Percentiles rank a stretch among this genome's conserved stretches.
Evolutionary conservation across 2,797 vertebrate species (phyloP).

Genomic region (Coreius guichenoti): DNA sequence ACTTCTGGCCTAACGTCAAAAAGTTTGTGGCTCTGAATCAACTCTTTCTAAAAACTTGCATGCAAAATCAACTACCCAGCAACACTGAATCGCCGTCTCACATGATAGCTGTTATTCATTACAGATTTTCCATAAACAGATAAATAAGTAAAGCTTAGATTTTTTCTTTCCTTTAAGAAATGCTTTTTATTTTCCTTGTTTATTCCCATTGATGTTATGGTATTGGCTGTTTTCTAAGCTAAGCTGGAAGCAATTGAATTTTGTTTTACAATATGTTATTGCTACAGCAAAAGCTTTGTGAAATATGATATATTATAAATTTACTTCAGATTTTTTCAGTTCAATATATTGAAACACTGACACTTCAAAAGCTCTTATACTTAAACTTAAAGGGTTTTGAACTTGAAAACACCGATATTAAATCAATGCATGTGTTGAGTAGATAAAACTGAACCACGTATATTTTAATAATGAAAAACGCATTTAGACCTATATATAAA

Average conservation of each 20-base stretch:
- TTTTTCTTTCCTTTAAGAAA: not conserved
- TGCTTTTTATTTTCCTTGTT: not conserved
- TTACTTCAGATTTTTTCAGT: not conserved
- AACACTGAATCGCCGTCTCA: not conserved
- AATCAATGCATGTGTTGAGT: not conserved
- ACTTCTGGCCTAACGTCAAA: slow-evolving; percentile 28
- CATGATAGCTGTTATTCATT: slow-evolving; percentile 5
- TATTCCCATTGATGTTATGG: not conserved
- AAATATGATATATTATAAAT: slow-evolving; percentile 9
- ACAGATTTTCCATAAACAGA: slow-evolving; percentile 15
- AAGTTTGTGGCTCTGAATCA: slow-evolving; percentile 34
- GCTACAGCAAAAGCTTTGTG: slow-evolving; percentile 2
- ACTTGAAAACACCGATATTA: not conserved
- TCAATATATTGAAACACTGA: not conserved
- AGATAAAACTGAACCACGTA: not conserved
- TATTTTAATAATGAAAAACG: slow-evolving; percentile 9
- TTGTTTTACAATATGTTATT: not conserved
- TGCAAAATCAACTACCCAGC: slow-evolving; percentile 26
- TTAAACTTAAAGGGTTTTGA: not conserved
- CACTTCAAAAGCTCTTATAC: not conserved
- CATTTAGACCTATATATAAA: not conserved
- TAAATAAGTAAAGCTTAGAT: not conserved
- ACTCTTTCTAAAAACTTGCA: slow-evolving; percentile 28
- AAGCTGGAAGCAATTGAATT: slow-evolving; percentile 19
- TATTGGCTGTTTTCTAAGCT: slow-evolving; percentile 3